phyloP scores from a whole-genome alignment of 2,888 invertebrate genomes.

The Zeuzera pyrina region DNA sequence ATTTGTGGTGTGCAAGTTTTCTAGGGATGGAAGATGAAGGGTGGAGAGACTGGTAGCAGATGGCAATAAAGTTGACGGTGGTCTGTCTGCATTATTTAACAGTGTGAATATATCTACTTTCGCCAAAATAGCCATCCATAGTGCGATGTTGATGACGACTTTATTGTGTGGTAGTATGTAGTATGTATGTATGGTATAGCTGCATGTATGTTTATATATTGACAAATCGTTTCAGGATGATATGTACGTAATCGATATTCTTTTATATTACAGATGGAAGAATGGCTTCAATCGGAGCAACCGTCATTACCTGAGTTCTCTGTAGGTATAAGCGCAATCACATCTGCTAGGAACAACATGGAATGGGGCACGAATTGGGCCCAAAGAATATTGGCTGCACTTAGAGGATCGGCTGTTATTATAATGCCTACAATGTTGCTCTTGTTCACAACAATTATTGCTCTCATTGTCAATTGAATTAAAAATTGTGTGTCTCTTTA shows the following conservation, averaged over 20 bases:
- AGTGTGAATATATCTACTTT: no score
- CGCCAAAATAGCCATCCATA: no score
- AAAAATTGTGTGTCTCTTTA: neutral
- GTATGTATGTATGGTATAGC: no score
- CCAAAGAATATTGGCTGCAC: conserved; percentile 32
- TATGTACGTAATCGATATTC: neutral
- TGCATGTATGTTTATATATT: no score
- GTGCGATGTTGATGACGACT: no score
- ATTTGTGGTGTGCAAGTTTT: no score
- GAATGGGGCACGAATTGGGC: conserved; percentile 46
- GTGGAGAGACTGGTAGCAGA: no score
- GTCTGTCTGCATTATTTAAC: no score
- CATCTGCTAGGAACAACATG: conserved; percentile 36
- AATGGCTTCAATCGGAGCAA: conserved; percentile 38
- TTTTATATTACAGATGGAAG: conserved; percentile 42
- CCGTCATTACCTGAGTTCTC: conserved; percentile 32
- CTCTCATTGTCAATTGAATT: conserved; percentile 19
- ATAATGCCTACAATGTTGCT: conserved; percentile 32
- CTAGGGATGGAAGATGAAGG: no score
- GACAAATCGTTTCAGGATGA: no score
- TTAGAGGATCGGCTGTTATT: conserved; percentile 32
- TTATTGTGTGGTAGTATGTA: no score
- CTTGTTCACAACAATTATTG: conserved; percentile 28
- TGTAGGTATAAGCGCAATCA: conserved; percentile 36
- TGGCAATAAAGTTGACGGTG: no score